Conservation (phyloP, 1,140 invertebrate species). For the Macrobrachium nipponense region DNA sequence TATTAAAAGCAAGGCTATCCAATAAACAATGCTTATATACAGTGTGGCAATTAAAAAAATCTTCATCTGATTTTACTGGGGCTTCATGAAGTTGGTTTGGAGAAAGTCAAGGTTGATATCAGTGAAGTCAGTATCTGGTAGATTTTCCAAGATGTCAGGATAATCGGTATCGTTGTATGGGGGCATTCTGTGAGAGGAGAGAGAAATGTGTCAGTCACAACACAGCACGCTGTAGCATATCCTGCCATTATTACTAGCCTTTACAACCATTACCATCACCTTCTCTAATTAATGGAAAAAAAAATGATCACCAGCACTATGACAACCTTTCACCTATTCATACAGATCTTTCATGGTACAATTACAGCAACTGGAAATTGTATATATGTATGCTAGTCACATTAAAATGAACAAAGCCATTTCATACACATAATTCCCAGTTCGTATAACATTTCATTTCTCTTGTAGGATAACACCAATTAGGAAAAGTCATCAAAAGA, state of each 20-base stretch:
- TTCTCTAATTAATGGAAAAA: neutral
- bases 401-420: no score
- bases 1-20: no score
- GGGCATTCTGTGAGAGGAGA: constrained; percentile 52
- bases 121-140: constrained; percentile 50
- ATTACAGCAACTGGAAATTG: no score
- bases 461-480: no score
- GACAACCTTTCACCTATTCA: no score
- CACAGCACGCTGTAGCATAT: neutral
- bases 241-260: neutral
- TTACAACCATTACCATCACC: constrained; percentile 17
- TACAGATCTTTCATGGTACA: no score
- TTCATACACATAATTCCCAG: no score
- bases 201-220: constrained; percentile 59
- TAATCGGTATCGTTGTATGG: constrained; percentile 47
- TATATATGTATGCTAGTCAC: no score
- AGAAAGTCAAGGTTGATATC: constrained; percentile 57
- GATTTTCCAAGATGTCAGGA: constrained; percentile 48
- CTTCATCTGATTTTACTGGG: constrained; percentile 32
- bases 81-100: constrained; percentile 56
- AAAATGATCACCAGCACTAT: neutral
- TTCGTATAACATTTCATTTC: no score
- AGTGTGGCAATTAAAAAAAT: neutral
- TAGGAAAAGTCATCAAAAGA: no score
- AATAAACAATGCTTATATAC: no score